Evolutionary conservation across 2,113 vertebrate species (phyloP).

Genomic region (Gadus macrocephalus): DNA sequence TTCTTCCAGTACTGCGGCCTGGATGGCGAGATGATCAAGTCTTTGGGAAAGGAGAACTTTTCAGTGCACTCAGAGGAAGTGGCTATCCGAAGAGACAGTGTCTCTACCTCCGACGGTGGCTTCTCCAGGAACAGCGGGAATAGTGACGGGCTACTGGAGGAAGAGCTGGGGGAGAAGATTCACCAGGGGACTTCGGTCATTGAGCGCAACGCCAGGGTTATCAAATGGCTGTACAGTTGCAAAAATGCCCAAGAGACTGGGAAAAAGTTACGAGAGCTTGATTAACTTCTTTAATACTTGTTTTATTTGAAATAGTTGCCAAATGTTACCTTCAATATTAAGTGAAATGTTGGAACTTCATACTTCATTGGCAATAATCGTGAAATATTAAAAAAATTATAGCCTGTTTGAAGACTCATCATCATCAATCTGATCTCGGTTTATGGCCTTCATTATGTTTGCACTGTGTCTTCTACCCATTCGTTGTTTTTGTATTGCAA

Average conservation of each 20-base stretch:
- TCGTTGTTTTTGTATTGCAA: too few species aligned
- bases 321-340: neutral
- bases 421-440: too few species aligned
- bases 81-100: conserved; percentile 75
- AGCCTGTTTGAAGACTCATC: too few species aligned
- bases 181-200: conserved; percentile 80
- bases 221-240: conserved; percentile 96
- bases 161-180: conserved; percentile 72
- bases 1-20: conserved; percentile 94
- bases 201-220: conserved; percentile 95
- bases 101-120: conserved; percentile 79
- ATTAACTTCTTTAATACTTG: conserved; percentile 44
- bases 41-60: conserved; percentile 86
- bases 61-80: conserved; percentile 70
- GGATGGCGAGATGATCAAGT: conserved; percentile 81
- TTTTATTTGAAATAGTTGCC: too few species aligned
- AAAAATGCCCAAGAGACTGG: conserved; percentile 78
- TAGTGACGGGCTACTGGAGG: conserved; percentile 77
- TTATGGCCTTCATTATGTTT: too few species aligned
- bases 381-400: too few species aligned
- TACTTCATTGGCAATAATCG: neutral
- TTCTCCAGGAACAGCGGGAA: conserved; percentile 78
- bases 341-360: neutral
- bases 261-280: conserved; percentile 75
- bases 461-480: too few species aligned